Conservation (phyloP, 2,888 invertebrate species). For the Aquatica leii region DNA sequence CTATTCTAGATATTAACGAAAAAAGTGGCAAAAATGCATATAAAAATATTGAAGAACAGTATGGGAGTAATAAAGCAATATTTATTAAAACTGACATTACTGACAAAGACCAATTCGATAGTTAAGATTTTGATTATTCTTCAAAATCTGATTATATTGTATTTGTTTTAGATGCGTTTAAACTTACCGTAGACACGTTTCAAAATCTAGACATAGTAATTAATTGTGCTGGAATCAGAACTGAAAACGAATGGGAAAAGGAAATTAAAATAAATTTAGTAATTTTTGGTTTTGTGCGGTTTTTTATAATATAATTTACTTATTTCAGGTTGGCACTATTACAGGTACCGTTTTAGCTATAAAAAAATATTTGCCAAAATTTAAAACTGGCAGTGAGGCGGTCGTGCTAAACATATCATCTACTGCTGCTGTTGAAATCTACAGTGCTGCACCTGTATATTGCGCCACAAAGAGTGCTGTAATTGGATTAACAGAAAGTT, state of each 20-base stretch:
- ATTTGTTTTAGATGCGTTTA: no score
- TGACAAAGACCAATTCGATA: background rate
- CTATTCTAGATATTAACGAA: conserved; percentile 2
- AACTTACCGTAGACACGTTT: no score
- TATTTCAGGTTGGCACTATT: background rate
- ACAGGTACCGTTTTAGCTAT: conserved; percentile 1
- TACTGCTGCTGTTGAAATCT: background rate
- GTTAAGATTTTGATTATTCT: no score
- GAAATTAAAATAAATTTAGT: no score
- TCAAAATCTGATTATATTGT: no score
- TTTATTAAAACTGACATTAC: background rate
- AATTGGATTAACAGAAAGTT: background rate
- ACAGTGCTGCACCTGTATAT: background rate
- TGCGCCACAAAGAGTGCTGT: background rate
- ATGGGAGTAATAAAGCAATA: background rate
- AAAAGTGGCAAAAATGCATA: background rate
- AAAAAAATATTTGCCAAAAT: background rate
- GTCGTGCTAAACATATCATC: conserved; percentile 3
- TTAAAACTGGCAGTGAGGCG: background rate
- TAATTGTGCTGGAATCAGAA: no score
- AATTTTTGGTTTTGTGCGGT: no score
- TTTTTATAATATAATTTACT: no score
- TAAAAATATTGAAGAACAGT: background rate
- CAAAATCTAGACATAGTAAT: no score
- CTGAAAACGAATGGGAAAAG: no score